Conservation (phyloP, 2,113 vertebrate species). For the Coptodon bakossiorum region DNA sequence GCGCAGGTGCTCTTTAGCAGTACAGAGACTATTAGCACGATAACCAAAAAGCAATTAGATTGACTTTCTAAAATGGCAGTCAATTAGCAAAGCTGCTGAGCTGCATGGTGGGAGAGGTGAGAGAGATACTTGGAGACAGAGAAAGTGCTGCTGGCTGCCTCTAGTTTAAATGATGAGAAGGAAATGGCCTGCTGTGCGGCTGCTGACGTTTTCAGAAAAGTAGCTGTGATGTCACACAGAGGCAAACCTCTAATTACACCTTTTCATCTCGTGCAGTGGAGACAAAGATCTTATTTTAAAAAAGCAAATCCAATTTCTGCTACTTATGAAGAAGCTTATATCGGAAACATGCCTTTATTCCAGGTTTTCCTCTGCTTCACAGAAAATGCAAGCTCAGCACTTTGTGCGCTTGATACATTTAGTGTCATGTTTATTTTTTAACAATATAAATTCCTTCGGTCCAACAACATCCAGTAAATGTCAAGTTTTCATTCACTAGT, state of each 20-base stretch:
- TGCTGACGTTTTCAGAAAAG: background rate
- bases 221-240: background rate
- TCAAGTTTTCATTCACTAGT: background rate
- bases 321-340: background rate
- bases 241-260: background rate
- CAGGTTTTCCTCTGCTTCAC: background rate
- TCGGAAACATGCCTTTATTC: accelerated
- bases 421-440: background rate
- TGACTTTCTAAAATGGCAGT: constrained; percentile 65
- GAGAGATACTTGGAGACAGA: background rate
- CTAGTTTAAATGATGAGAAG: background rate
- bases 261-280: background rate
- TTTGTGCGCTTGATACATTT: background rate
- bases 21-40: constrained; percentile 55
- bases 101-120: background rate
- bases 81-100: constrained; percentile 42
- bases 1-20: constrained; percentile 44
- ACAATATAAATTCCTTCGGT: background rate
- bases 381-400: background rate
- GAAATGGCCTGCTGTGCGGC: background rate
- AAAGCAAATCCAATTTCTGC: background rate
- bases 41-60: constrained; percentile 67
- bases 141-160: background rate
- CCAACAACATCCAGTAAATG: background rate
- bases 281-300: background rate